Conservation (phyloP, 2,113 vertebrate species). For the Cheirogaleus medius region DNA sequence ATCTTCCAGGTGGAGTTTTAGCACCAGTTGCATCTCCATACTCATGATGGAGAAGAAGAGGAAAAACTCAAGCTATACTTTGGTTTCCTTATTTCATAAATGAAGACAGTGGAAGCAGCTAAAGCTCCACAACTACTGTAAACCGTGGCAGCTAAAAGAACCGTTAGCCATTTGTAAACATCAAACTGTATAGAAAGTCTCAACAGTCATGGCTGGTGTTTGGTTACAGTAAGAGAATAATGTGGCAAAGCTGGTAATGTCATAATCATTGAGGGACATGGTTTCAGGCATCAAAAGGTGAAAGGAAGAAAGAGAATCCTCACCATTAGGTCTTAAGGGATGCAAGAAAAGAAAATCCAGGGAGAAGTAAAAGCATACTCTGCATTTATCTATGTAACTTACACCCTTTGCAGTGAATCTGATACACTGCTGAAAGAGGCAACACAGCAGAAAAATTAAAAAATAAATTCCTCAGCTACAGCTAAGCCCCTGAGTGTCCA, state of each 20-base stretch:
- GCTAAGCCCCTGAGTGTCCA: not conserved
- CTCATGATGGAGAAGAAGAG: not conserved
- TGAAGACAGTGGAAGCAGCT: not conserved
- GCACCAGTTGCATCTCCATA: not conserved
- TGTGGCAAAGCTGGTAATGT: not conserved
- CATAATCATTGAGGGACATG: not conserved
- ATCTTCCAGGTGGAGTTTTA: not conserved
- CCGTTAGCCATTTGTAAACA: not conserved
- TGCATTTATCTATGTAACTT: slow-evolving; percentile 55
- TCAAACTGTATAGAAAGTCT: slow-evolving; percentile 18
- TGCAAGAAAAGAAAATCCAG: slow-evolving; percentile 18
- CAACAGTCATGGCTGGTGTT: not conserved
- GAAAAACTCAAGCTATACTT: not conserved
- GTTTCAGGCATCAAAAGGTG: not conserved
- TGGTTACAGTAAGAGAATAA: slow-evolving; percentile 41
- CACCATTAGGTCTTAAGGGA: not conserved
- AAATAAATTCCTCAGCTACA: slow-evolving; percentile 45
- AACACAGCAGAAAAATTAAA: not conserved
- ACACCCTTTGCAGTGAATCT: not conserved
- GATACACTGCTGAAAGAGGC: slow-evolving; percentile 32
- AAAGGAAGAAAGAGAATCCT: slow-evolving; percentile 49
- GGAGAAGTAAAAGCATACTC: slow-evolving; percentile 13
- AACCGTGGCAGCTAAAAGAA: not conserved
- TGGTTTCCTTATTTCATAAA: not conserved
- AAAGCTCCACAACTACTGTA: not conserved